These are phyloP conservation scores for Antechinus stuartii DNA, from an alignment of 2,113 vertebrate genomes.

Conservation along the genomic window DNA sequence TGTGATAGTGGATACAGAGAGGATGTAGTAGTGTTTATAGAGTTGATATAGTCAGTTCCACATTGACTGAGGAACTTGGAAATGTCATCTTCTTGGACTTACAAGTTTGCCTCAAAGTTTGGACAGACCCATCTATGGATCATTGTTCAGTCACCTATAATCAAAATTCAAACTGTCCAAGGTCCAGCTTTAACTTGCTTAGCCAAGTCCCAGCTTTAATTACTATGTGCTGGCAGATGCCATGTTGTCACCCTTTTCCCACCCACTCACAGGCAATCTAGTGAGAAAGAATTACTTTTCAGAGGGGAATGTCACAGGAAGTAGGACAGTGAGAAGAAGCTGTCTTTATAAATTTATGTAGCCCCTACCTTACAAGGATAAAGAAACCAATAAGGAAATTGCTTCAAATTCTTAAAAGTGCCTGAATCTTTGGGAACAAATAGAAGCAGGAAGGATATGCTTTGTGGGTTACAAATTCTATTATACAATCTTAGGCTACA, in stretches of 20 bases:
- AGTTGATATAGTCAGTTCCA: neutral
- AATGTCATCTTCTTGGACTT: neutral
- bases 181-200: neutral
- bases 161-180: neutral
- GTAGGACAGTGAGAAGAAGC: neutral
- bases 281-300: neutral
- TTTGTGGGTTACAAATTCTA: neutral
- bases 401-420: neutral
- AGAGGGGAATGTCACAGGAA: neutral
- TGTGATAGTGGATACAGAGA: neutral
- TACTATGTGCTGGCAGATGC: neutral
- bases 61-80: neutral
- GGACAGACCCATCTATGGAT: neutral
- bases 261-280: neutral
- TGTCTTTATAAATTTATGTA: neutral
- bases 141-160: neutral
- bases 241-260: neutral
- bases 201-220: neutral
- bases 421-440: neutral
- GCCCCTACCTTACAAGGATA: neutral
- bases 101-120: neutral
- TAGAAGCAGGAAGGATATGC: neutral
- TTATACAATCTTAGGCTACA: neutral
- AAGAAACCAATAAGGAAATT: neutral
- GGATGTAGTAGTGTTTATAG: neutral